Conservation (phyloP, 1,140 invertebrate species). For the Penaeus japonicus region DNA sequence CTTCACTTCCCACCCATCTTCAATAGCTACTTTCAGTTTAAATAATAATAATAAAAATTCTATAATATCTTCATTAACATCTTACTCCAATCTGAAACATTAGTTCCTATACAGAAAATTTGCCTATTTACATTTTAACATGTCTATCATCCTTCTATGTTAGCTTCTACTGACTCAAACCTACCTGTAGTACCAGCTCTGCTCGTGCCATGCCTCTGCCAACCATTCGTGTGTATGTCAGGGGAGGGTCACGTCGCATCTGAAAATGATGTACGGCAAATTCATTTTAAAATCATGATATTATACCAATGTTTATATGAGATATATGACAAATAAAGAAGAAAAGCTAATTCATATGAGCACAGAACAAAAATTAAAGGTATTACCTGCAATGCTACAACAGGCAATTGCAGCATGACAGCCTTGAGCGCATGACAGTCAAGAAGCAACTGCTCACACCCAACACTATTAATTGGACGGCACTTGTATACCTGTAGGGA, state of each 20-base stretch:
- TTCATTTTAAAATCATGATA: not conserved
- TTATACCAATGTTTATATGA: not conserved
- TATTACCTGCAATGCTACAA: constrained; percentile 81
- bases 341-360: not conserved
- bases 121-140: not conserved
- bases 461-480: constrained; percentile 88
- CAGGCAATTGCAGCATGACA: constrained; percentile 92
- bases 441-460: constrained; percentile 95
- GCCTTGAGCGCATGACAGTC: constrained; percentile 98
- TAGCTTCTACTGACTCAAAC: constrained; percentile 63
- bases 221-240: constrained; percentile 82
- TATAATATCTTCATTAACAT: no score
- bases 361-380: not conserved
- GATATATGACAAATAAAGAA: not conserved
- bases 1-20: no score
- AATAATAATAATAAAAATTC: no score
- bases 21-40: no score
- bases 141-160: not conserved
- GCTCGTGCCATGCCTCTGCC: constrained; percentile 97
- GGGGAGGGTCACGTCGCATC: constrained; percentile 56
- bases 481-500: constrained; percentile 94
- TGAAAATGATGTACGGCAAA: not conserved
- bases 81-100: no score
- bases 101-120: no score
- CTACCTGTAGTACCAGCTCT: constrained; percentile 94